Evolutionary conservation across 2,888 invertebrate genomes (phyloP), one percentile per base, ranked within the genome.

Genomic region (Lycia hirtaria): DNA sequence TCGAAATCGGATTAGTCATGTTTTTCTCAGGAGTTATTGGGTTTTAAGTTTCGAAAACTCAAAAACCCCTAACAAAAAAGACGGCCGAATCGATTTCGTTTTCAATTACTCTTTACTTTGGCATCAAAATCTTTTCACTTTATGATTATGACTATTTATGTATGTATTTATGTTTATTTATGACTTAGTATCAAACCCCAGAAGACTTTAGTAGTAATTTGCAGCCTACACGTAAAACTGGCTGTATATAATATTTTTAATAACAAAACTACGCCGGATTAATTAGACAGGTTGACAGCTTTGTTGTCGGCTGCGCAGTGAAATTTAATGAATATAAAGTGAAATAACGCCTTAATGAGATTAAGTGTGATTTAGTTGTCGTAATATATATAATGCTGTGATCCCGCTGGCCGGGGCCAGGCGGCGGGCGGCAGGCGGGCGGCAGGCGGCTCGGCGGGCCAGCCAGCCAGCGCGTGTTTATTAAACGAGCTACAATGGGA

Each of bases 301-400:
- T 56, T 41, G 15, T 52, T 52, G 47, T 45, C 40, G 14, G 59
- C 64, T 72, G 67, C 64, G 65, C 64, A 61, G 64, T 67, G 59
- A 71, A 78, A 78, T 81, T 76, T 72, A 78, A 81, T 80, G 78
- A 78, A 79, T 72, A 76, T 73, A 71, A 75, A 72, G 62, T 68
- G 64, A 61, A 70, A 68, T 68, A 68, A 71, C 68, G 66, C 64
- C 54, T 67, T 74, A 75, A 83, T 72, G 64, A 73, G 78, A 80
- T 82, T 79, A 81, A 68, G 67, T 70, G 71, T 73, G 79, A 84
- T 80, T 78, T 75, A 76, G 76, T 67, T 78, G 76, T 79, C 78
- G 80, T 76, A 75, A 76, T 60, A 71, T 76, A 80, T n/a, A n/a
- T n/a, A 83, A 84, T 79, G 79, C 77, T 78, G 76, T 83, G 78